Percentiles rank a stretch among this genome's conserved stretches.
Evolutionary conservation across 2,888 invertebrate species (phyloP).

Genomic region (Alloplasta piceator): DNA sequence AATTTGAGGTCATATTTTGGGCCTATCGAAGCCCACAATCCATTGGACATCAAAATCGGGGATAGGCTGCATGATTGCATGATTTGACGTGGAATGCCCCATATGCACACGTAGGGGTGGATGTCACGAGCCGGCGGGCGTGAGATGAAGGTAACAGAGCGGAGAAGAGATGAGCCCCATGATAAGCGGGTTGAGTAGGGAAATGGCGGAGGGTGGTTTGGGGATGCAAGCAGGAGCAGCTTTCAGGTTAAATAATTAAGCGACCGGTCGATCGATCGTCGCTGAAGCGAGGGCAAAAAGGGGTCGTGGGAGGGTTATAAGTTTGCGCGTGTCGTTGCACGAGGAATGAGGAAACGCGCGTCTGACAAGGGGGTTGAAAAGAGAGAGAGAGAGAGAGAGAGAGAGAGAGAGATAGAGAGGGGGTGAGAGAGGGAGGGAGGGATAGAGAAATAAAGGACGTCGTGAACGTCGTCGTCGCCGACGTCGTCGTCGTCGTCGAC

Average conservation of each 20-base stretch:
- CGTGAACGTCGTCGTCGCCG: slow-evolving; percentile 56
- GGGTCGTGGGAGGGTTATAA: slow-evolving; percentile 23
- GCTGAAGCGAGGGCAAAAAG: slow-evolving; percentile 24
- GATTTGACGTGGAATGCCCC: too few species aligned
- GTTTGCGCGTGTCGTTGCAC: slow-evolving; percentile 63
- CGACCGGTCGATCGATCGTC: slow-evolving; percentile 69
- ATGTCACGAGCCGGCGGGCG: slow-evolving; percentile 34
- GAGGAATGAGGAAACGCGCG: slow-evolving; percentile 61
- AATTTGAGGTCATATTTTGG: too few species aligned
- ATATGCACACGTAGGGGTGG: slow-evolving; percentile 29
- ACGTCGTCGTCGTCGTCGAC: slow-evolving; percentile 20
- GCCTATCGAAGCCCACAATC: too few species aligned
- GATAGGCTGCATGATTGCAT: too few species aligned
- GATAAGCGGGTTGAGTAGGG: slow-evolving; percentile 2
- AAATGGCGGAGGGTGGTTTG: slow-evolving; percentile 32
- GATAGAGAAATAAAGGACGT: slow-evolving; percentile 59
- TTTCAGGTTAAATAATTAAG: slow-evolving; percentile 78
- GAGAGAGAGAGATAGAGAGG: too few species aligned
- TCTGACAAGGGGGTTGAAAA: slow-evolving; percentile 51
- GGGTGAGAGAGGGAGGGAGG: too few species aligned
- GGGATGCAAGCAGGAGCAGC: slow-evolving; percentile 50
- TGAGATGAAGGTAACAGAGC: slow-evolving; percentile 47
- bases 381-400: too few species aligned
- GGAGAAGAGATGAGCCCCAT: background rate
- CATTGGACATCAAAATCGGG: too few species aligned